Percentiles rank a stretch among this genome's conserved stretches.
phyloP scores from a whole-genome alignment of 2,888 invertebrate genomes.

The Mesorhabditis belari region DNA sequence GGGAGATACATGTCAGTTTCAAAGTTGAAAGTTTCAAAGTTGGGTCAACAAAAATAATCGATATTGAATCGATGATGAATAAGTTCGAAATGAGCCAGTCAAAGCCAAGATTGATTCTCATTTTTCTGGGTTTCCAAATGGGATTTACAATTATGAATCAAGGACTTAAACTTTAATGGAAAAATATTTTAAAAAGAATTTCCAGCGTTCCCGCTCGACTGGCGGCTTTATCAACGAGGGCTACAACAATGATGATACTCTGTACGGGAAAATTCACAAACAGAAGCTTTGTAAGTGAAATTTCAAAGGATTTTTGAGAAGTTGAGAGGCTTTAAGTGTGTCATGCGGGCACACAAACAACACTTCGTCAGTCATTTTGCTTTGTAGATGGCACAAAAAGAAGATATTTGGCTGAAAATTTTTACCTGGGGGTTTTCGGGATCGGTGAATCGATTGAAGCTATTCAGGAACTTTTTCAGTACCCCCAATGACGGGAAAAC shows the following conservation, averaged over 20 bases:
- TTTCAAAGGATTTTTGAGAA: too few relatives aligned
- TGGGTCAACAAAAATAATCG: too few relatives aligned
- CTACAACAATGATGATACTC: conserved; percentile 11
- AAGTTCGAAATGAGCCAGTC: too few relatives aligned
- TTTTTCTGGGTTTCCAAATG: not conserved
- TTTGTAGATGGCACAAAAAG: too few relatives aligned
- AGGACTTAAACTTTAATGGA: not conserved
- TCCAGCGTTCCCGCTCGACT: conserved; percentile 1
- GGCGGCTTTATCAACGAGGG: conserved; percentile 7
- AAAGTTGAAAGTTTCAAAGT: too few relatives aligned
- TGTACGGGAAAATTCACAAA: conserved; percentile 5
- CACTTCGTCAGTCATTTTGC: too few relatives aligned
- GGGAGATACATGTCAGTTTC: not conserved
- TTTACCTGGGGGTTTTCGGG: too few relatives aligned
- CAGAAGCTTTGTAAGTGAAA: conserved; percentile 2
- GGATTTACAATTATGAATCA: not conserved
- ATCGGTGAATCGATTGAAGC: too few relatives aligned
- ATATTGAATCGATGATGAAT: too few relatives aligned
- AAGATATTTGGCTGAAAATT: too few relatives aligned
- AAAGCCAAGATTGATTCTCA: not conserved
- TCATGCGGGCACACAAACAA: too few relatives aligned
- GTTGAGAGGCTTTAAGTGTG: too few relatives aligned
- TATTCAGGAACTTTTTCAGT: not conserved
- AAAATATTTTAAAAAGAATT: not conserved
- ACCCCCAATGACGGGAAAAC: not conserved